A percentile compares a stretch with the other conserved stretches of the same genome.
Conservation (phyloP, 1,140 invertebrate species). For the Drosophila pachea region DNA sequence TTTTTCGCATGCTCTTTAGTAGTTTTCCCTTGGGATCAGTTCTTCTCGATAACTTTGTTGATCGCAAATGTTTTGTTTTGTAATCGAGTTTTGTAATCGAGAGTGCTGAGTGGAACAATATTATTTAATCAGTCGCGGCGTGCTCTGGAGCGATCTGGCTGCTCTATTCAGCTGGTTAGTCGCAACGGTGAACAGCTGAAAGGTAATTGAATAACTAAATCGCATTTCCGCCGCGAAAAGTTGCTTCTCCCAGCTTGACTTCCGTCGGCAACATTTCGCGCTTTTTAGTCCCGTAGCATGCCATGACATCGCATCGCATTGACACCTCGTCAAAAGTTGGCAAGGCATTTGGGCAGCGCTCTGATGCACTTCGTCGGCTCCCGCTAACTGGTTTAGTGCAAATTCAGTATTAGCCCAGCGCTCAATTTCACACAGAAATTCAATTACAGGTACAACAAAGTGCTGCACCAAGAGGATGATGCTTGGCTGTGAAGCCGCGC, state of each 20-base stretch:
- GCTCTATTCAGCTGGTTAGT: neutral
- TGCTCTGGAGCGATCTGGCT: neutral
- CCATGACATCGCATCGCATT: conserved; percentile 38
- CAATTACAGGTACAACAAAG: conserved; percentile 65
- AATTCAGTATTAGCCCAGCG: conserved; percentile 74
- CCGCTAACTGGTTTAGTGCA: conserved; percentile 71
- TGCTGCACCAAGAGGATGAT: conserved; percentile 18
- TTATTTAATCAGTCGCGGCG: conserved; percentile 31
- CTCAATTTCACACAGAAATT: conserved; percentile 74
- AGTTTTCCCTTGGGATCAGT: neutral
- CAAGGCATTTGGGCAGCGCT: conserved; percentile 20
- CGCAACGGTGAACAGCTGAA: conserved; percentile 10
- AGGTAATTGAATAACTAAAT: conserved; percentile 72
- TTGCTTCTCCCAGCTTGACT: conserved; percentile 8
- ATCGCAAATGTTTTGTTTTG: neutral
- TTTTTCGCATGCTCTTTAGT: neutral
- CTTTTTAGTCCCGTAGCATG: conserved; percentile 26
- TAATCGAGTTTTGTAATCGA: conserved; percentile 21
- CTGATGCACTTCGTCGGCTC: conserved; percentile 19
- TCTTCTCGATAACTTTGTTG: neutral
- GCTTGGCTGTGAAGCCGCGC: neutral
- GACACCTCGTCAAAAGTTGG: conserved; percentile 72
- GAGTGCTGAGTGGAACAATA: conserved; percentile 26
- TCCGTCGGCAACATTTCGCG: conserved; percentile 6
- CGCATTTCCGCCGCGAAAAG: conserved; percentile 68